Conservation (phyloP, 2,888 invertebrate genomes). For the Allacma fusca region DNA sequence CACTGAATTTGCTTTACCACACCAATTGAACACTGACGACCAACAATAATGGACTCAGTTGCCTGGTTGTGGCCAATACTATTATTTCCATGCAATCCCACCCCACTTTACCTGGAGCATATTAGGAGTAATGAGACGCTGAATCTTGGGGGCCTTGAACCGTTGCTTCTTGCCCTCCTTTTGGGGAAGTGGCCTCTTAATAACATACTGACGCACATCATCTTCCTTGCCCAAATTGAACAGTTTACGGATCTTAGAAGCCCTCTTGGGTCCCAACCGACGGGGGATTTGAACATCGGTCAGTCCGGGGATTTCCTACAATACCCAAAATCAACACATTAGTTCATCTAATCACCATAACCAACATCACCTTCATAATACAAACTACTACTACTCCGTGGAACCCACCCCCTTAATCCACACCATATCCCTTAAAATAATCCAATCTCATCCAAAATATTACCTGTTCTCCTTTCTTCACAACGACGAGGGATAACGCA, state of each 20-base stretch:
- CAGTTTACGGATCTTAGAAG: constrained; percentile 94
- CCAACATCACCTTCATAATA: too few species aligned
- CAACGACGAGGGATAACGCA: constrained; percentile 91
- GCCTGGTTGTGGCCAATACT: constrained; percentile 60
- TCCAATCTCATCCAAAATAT: too few species aligned
- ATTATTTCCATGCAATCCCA: not conserved
- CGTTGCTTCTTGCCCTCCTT: constrained; percentile 78
- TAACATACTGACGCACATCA: constrained; percentile 96
- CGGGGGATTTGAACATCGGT: constrained; percentile 94
- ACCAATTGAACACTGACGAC: constrained; percentile 60
- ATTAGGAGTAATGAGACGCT: constrained; percentile 90
- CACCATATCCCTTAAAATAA: too few species aligned
- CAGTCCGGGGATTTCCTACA: constrained; percentile 90
- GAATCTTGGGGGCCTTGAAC: constrained; percentile 91
- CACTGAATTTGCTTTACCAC: constrained; percentile 56
- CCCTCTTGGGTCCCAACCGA: constrained; percentile 96
- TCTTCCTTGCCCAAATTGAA: constrained; percentile 97
- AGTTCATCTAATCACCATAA: not conserved
- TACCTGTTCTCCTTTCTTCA: constrained; percentile 92
- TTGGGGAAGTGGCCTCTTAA: constrained; percentile 80
- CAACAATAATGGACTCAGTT: constrained; percentile 59
- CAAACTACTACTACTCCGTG: too few species aligned
- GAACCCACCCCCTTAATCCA: too few species aligned
- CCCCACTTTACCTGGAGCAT: constrained; percentile 72
- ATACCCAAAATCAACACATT: constrained; percentile 41